These are phyloP conservation scores for Drosophila buzzatii DNA, from an alignment of 2,888 invertebrate species.

Conservation along the genomic window DNA sequence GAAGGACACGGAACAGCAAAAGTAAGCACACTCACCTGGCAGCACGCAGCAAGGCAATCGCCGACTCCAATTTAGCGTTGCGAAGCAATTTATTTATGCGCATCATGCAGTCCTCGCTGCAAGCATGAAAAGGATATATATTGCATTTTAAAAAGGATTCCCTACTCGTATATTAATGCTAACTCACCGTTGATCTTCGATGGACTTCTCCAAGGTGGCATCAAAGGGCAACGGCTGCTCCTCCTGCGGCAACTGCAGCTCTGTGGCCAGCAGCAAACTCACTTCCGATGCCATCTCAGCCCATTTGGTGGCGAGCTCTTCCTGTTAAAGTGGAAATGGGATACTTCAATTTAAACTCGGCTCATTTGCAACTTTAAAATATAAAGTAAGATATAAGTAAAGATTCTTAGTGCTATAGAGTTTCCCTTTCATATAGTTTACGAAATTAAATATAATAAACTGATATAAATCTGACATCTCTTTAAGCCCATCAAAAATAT, in stretches of 20 bases:
- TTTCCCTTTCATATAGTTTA: not conserved
- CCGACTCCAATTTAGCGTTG: slow-evolving; percentile 90
- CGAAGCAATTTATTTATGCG: slow-evolving; percentile 92
- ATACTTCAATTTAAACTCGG: not conserved
- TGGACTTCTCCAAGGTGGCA: slow-evolving; percentile 92
- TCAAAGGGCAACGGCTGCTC: slow-evolving; percentile 92
- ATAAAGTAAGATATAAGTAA: not conserved
- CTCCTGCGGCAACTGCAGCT: slow-evolving; percentile 83
- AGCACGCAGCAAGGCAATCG: slow-evolving; percentile 92
- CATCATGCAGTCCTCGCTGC: slow-evolving; percentile 94
- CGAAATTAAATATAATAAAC: not conserved
- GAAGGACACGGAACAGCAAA: slow-evolving; percentile 17
- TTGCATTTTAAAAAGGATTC: slow-evolving; percentile 1
- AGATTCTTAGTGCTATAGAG: not conserved
- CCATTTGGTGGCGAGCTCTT: slow-evolving; percentile 87
- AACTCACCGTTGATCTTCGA: slow-evolving; percentile 94
- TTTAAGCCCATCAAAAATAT: no score
- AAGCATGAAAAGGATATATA: slow-evolving; percentile 59
- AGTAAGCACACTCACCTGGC: slow-evolving; percentile 87
- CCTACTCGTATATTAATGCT: not conserved
- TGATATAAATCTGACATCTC: no score
- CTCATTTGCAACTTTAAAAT: not conserved
- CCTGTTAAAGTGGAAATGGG: slow-evolving; percentile 46
- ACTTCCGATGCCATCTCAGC: slow-evolving; percentile 88
- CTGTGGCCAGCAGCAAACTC: slow-evolving; percentile 87